A percentile compares a stretch with the other conserved stretches of the same genome.
These are phyloP conservation scores for Nothura maculosa DNA, from an alignment of 2,797 vertebrate genomes.

Conservation along the genomic window DNA sequence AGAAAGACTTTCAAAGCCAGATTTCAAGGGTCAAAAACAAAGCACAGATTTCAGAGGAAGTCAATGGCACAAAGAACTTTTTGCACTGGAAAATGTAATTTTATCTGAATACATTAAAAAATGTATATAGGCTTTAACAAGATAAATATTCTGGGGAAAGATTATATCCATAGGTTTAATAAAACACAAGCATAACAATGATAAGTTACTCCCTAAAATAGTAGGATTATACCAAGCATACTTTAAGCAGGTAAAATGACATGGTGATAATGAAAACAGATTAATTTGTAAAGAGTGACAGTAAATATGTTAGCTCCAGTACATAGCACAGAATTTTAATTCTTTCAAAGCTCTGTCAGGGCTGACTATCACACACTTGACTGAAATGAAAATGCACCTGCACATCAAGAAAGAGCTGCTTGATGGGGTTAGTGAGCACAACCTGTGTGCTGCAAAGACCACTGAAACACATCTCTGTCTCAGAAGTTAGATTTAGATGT, in stretches of 20 bases:
- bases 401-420: background rate
- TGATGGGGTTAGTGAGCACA: background rate
- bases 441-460: background rate
- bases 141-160: background rate
- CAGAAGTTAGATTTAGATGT: background rate
- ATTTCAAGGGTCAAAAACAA: background rate
- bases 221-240: constrained; percentile 8
- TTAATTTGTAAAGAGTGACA: constrained; percentile 9
- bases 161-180: background rate
- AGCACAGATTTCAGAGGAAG: background rate
- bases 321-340: background rate
- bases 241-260: constrained; percentile 1
- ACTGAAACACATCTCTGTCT: background rate
- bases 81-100: background rate
- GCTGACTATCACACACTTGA: background rate
- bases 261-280: background rate
- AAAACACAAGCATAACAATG: background rate
- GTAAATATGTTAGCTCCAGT: constrained; percentile 25
- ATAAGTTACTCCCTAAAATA: background rate
- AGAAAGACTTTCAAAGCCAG: background rate
- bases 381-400: constrained; percentile 14
- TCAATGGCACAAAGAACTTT: background rate
- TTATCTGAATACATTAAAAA: background rate
- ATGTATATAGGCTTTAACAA: background rate
- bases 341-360: background rate